Conservation (phyloP, 2,113 vertebrate genomes). For the Tyto alba region DNA sequence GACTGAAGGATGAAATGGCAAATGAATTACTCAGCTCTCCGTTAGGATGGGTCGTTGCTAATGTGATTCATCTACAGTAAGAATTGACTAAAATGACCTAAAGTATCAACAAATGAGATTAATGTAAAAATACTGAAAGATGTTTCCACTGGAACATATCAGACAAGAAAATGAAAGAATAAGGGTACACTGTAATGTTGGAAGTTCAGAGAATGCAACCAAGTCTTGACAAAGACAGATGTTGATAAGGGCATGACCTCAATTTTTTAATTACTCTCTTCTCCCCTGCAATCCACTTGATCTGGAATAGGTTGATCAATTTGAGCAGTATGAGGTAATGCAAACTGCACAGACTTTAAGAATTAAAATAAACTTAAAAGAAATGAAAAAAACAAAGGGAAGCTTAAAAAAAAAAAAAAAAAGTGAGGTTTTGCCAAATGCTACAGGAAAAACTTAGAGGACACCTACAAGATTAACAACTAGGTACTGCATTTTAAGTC, state of each 20-base stretch:
- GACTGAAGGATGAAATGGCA: not conserved
- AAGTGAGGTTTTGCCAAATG: not conserved
- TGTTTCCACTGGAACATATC: not conserved
- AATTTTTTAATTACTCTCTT: not conserved
- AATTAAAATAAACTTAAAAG: not conserved
- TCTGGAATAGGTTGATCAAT: not conserved
- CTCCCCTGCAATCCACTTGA: not conserved
- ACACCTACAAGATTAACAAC: not conserved
- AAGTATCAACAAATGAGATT: not conserved
- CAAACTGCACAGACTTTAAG: not conserved
- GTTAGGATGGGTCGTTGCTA: not conserved
- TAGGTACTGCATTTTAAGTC: not conserved
- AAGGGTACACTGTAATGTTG: not conserved
- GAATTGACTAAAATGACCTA: not conserved
- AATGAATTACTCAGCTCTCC: not conserved
- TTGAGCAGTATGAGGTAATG: not conserved
- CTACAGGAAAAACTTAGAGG: not conserved
- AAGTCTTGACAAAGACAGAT: not conserved
- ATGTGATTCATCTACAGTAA: not conserved
- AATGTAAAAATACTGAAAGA: not conserved
- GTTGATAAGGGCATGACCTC: not conserved
- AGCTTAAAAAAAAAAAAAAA: not conserved
- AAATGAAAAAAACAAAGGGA: not conserved
- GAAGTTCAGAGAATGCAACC: not conserved
- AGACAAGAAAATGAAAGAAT: not conserved